Evolutionary conservation across 30 jellyfish, hydroid and myxozoan genomes (phyloP).

Genomic region (Nemopilema nomurai): DNA sequence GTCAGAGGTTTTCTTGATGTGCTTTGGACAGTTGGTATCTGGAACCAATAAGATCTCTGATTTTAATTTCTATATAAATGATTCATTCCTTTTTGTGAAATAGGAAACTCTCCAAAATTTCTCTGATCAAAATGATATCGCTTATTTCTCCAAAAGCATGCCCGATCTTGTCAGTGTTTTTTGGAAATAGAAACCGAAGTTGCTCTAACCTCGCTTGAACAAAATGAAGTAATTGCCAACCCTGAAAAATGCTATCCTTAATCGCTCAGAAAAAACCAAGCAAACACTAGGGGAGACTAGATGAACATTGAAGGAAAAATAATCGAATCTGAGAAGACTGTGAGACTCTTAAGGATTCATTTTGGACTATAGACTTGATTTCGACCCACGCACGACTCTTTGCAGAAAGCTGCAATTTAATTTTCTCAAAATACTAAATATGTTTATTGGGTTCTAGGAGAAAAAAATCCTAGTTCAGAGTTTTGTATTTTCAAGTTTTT

Average conservation of each 20-base stretch:
- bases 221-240: not conserved
- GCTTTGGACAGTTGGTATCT: too few relatives aligned
- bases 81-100: conserved; percentile 1
- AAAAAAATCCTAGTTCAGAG: conserved; percentile 16
- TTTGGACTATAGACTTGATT: conserved; percentile 37
- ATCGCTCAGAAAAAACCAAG: conserved; percentile 13
- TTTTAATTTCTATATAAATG: not conserved
- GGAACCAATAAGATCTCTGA: too few relatives aligned
- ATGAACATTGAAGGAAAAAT: conserved; percentile 12
- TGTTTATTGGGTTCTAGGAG: conserved; percentile 11
- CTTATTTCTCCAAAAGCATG: conserved; percentile 14
- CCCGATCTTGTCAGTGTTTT: conserved; percentile 9
- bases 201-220: not conserved
- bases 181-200: not conserved
- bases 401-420: conserved; percentile 10
- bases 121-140: conserved; percentile 5
- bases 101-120: not conserved
- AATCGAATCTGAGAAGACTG: conserved; percentile 36
- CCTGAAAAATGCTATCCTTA: not conserved
- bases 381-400: conserved; percentile 18
- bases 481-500: conserved; percentile 14
- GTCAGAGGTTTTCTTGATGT: too few relatives aligned
- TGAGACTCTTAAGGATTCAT: conserved; percentile 53
- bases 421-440: not conserved
- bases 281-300: conserved; percentile 12